These are phyloP conservation scores for Syngnathus acus DNA, from an alignment of 2,797 vertebrate species.

Conservation along the genomic window DNA sequence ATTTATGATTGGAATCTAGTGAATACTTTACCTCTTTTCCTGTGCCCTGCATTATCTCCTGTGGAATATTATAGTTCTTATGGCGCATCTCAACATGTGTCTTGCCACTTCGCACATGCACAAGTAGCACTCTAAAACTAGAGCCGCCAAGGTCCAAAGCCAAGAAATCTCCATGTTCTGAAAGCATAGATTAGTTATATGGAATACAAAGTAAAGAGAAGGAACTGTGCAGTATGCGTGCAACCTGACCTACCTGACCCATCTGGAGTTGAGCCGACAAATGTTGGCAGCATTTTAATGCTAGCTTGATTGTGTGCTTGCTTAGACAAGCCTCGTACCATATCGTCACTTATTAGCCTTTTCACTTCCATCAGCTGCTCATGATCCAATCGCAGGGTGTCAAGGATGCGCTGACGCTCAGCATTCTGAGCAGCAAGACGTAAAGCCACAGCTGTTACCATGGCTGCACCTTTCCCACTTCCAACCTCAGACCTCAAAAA, in stretches of 20 bases:
- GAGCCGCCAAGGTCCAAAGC: constrained; percentile 92
- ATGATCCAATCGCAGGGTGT: constrained; percentile 72
- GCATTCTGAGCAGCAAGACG: constrained; percentile 80
- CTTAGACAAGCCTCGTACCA: constrained; percentile 76
- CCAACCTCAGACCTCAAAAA: constrained; percentile 88
- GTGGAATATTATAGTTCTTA: constrained; percentile 90
- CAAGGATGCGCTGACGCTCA: constrained; percentile 76
- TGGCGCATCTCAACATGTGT: constrained; percentile 89
- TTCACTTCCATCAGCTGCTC: constrained; percentile 88
- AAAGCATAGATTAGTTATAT: not conserved
- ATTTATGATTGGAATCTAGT: not conserved
- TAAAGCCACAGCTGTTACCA: constrained; percentile 94
- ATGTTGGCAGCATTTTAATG: constrained; percentile 92
- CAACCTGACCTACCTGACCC: constrained; percentile 79
- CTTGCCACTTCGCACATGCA: constrained; percentile 77
- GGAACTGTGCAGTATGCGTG: not conserved
- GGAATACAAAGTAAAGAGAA: not conserved
- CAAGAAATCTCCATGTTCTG: constrained; percentile 90
- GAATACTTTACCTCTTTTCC: constrained; percentile 81
- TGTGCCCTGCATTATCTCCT: constrained; percentile 86
- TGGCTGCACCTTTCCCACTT: constrained; percentile 91
- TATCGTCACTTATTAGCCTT: constrained; percentile 75
- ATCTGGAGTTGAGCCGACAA: constrained; percentile 83
- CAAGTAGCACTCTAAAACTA: constrained; percentile 90
- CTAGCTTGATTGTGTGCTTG: constrained; percentile 68